These are phyloP conservation scores for Polyommatus iphigenia DNA, from an alignment of 2,888 invertebrate genomes.

Conservation along the genomic window DNA sequence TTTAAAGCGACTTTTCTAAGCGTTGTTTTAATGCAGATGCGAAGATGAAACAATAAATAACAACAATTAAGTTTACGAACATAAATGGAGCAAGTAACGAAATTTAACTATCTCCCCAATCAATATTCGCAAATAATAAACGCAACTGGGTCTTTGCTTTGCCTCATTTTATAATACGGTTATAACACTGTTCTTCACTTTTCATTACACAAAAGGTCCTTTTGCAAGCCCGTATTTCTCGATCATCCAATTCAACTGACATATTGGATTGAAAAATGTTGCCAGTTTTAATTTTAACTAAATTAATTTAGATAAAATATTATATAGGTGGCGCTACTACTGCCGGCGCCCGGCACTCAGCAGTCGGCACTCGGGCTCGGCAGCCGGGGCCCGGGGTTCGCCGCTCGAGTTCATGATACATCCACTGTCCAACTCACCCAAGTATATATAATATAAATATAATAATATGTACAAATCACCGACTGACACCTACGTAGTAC, in stretches of 20 bases:
- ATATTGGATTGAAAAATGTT: slow-evolving; percentile 57
- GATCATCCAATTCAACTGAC: slow-evolving; percentile 56
- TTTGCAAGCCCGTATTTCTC: slow-evolving; percentile 54
- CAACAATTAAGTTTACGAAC: slow-evolving; percentile 56
- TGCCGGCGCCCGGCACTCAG: no score
- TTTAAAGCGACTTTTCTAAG: slow-evolving; percentile 49
- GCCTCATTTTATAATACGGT: slow-evolving; percentile 50
- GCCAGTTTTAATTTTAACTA: neutral
- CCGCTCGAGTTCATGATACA: no score
- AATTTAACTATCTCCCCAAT: slow-evolving; percentile 40
- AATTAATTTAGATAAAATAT: neutral
- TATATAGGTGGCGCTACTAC: no score
- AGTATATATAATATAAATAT: no score
- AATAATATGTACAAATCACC: no score
- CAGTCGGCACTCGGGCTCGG: no score
- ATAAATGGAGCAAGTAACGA: slow-evolving; percentile 44
- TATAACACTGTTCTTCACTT: slow-evolving; percentile 50
- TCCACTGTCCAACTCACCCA: no score
- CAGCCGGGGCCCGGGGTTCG: no score
- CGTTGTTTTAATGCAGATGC: slow-evolving; percentile 46
- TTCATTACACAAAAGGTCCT: slow-evolving; percentile 38
- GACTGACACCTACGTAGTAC: no score
- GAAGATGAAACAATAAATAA: slow-evolving; percentile 62
- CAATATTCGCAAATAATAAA: slow-evolving; percentile 41
- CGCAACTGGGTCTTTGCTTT: slow-evolving; percentile 46